Percentiles rank a stretch among this genome's conserved stretches.
phyloP scores from a whole-genome alignment of 2,797 vertebrate species.

The Rhinoraja longicauda region DNA sequence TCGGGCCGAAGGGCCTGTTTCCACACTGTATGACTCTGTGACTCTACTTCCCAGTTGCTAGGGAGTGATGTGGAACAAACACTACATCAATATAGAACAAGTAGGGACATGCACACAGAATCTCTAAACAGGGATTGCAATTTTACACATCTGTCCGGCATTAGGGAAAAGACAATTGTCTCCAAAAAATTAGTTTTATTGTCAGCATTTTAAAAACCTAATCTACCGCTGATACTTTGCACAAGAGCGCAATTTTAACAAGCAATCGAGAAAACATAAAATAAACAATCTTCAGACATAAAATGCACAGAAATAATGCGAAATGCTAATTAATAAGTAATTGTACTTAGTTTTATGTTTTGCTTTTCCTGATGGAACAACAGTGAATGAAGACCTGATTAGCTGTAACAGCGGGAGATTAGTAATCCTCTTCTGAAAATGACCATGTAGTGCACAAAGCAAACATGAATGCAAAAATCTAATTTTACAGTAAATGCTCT shows the following conservation, averaged over 20 bases:
- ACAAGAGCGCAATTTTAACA: background rate
- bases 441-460: background rate
- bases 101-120: background rate
- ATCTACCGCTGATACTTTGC: background rate
- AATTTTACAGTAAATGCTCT: background rate
- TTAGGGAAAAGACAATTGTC: no score
- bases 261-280: background rate
- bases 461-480: background rate
- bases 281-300: background rate
- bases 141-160: background rate
- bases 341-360: background rate
- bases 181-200: background rate
- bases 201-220: background rate
- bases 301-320: background rate
- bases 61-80: background rate
- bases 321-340: background rate
- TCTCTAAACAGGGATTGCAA: background rate
- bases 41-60: no score
- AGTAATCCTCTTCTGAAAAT: background rate
- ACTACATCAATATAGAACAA: background rate
- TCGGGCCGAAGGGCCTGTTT: no score
- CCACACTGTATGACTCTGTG: no score
- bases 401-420: no score
- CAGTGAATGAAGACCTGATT: background rate
- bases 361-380: background rate